Percentiles rank a stretch among this genome's conserved stretches.
These are phyloP conservation scores for Paracanthobrama guichenoti DNA, from an alignment of 2,113 vertebrate genomes.

Conservation along the genomic window DNA sequence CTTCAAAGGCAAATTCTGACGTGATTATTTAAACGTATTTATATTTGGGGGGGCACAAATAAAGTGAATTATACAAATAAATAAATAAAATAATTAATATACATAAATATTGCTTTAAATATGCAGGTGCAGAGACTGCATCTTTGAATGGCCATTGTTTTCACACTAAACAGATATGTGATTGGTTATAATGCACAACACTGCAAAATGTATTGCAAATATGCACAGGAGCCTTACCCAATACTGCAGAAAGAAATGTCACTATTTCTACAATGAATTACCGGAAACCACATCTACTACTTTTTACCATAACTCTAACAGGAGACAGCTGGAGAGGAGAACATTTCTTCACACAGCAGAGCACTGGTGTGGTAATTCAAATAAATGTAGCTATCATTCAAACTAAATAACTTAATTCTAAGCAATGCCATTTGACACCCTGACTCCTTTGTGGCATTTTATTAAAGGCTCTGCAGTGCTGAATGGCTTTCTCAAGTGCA, in stretches of 20 bases:
- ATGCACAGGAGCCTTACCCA: background rate
- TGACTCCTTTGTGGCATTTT: background rate
- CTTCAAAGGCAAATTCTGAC: too few species aligned
- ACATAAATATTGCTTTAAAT: background rate
- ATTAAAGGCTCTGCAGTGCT: background rate
- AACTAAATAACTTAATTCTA: slow-evolving; percentile 3
- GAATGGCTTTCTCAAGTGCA: background rate
- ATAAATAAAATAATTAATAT: background rate
- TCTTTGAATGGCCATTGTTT: background rate
- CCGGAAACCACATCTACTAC: background rate
- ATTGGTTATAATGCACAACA: background rate
- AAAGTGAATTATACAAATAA: background rate
- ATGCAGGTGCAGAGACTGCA: background rate
- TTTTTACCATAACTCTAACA: slow-evolving; percentile 4
- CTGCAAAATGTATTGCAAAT: background rate
- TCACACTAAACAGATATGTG: background rate
- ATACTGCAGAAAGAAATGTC: background rate
- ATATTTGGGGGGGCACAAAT: background rate
- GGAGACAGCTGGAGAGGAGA: background rate
- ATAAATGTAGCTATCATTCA: slow-evolving; percentile 2
- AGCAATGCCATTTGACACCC: background rate
- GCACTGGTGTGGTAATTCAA: background rate
- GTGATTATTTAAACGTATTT: background rate
- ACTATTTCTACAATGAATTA: background rate
- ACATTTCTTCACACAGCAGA: background rate